Evolutionary conservation across 23 tunicate species (phyloP), one percentile per base, ranked within the genome.

Genomic region (Halocynthia aurantium): DNA sequence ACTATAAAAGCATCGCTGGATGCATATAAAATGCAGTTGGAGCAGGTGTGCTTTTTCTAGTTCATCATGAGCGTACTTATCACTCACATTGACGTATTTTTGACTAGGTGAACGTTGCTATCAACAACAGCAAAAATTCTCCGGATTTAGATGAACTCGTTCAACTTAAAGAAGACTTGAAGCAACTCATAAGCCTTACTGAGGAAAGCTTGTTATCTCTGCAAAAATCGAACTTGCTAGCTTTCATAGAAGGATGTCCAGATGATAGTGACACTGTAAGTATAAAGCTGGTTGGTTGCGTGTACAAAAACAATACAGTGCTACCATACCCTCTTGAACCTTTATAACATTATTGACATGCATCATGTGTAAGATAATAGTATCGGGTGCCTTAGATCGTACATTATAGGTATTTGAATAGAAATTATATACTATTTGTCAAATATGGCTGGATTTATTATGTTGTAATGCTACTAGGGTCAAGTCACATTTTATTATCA

Each of bases 191-290:
- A 20, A 11, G 69, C 7, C 69, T 88, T 49, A 77, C 84, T 4
- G 80, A 78, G 44, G 87, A 88, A 8, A 83, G 84, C 51, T 52
- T 78, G 65, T 65, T 78, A 10, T 67, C 81, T 55, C 66, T 73
- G 55, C 84, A 88, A 44, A 86, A 86, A 53, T 77, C 83, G 61
- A 54, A 76, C n/a, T 64, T 86, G 70, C 86, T 86, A 11, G 49
- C 85, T 13, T 15, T 57, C 10, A 18, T 78, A 20, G 52, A 65
- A 10, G 31, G 19, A 9, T 10, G 9, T 11, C 19, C 70, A 10
- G 70, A 65, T 10, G 31, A 65, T 65, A 15, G 9, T 65, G 70
- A 65, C 19, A 2, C 19, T 65, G 70, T 20, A 9, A 58, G 17
- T 58, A 13, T 31, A 1, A 31, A 31, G 44, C 44, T 31, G 44